Evolutionary conservation across 2,888 invertebrate genomes (phyloP), one percentile per base, ranked within the genome.

Genomic region (Cabera pusaria): DNA sequence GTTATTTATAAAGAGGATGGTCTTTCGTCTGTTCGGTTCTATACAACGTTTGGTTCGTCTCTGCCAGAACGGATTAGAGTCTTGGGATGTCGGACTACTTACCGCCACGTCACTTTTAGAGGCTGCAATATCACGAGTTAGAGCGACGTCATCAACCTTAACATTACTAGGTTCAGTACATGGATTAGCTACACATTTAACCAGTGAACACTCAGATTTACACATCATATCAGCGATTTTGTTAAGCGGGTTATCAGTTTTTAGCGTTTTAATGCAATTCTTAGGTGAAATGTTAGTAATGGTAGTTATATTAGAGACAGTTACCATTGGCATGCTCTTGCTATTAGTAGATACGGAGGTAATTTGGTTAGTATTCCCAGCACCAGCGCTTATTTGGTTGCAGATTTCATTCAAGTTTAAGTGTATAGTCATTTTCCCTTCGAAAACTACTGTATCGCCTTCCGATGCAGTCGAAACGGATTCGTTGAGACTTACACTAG

Each of bases 401-500:
- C 88, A 76, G 43, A 90, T 82, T 68, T 89, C 89, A 75, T 85
- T 86, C 72, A 90, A 77, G 67, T 90, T 84, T 44, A 90, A 67
- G 59, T 90, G 90, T 70, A 88, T 89, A 50, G 87, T 85, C 89
- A 90, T 89, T 72, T 90, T 90, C 51, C 90, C 90, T 64, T 90
- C 85, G 61, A 90, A 90, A 49, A 90, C 89, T 65, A 90, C 83
- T 37, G 88, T 85, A 56, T 89, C 89, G 44, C 82, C 80, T 47
- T 89, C 90, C 41, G 90, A 90, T 49, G 77, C 68, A 52, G 80
- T 75, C 36, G 89, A 89, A 43, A 72, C 71, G 49, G 80, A 76
- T 55, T 90, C 90, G 74, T 84, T 87, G 35, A 89, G 73, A 90
- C 90, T 90, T 90, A 90, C 90, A 79, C 90, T 90, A 65, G 82